phyloP scores from a whole-genome alignment of 2,797 vertebrate species.

The Acridotheres tristis region DNA sequence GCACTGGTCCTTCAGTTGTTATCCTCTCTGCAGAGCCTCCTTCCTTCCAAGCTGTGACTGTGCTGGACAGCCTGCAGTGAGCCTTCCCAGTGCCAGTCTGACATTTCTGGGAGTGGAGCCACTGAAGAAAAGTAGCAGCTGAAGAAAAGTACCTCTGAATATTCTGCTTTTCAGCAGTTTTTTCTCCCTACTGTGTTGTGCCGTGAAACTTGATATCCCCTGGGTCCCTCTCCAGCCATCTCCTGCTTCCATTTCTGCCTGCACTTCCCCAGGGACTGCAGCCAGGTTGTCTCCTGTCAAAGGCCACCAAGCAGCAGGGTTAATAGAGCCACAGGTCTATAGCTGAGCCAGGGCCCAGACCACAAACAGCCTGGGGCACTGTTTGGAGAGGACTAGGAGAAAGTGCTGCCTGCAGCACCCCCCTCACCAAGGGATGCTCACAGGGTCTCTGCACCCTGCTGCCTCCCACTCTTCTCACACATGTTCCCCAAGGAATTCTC shows the following conservation, averaged over 20 bases:
- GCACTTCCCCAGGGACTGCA: neutral
- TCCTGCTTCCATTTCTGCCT: neutral
- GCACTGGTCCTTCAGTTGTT: neutral
- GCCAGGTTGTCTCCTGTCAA: neutral
- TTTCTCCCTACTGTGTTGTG: neutral
- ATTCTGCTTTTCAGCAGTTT: neutral
- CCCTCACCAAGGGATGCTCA: neutral
- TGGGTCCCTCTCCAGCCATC: neutral
- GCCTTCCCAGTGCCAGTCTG: neutral
- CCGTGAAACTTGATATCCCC: neutral
- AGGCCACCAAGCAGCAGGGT: neutral
- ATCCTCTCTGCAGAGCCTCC: neutral
- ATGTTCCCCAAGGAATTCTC: neutral
- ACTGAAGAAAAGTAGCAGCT: neutral
- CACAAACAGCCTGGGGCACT: neutral
- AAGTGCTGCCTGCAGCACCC: neutral
- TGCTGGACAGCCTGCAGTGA: neutral
- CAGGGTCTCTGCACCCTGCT: neutral
- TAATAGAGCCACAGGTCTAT: neutral
- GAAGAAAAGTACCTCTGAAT: neutral
- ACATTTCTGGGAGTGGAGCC: neutral
- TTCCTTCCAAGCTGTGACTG: accelerated
- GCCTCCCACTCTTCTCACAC: neutral
- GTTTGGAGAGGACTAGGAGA: neutral
- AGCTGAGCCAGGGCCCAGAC: neutral